These are phyloP conservation scores for Macheiramphus alcinus DNA, from an alignment of 2,113 vertebrate genomes.

Conservation along the genomic window DNA sequence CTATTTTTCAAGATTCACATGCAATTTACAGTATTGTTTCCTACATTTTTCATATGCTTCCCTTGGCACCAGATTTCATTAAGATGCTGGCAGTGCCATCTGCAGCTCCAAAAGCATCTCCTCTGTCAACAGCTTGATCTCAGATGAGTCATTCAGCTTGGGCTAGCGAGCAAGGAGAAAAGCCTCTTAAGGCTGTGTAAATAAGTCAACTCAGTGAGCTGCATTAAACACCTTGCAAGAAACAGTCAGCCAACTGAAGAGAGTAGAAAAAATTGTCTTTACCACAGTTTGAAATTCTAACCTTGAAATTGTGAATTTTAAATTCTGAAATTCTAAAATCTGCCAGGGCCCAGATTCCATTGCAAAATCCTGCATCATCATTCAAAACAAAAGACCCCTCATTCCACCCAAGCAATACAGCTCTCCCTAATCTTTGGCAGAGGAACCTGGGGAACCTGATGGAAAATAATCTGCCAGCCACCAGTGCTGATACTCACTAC, in stretches of 20 bases:
- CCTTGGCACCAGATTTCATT: slow-evolving; percentile 25
- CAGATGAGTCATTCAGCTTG: slow-evolving; percentile 26
- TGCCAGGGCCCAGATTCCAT: not conserved
- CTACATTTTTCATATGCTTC: slow-evolving; percentile 26
- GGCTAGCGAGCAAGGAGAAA: not conserved
- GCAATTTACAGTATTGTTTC: slow-evolving; percentile 11
- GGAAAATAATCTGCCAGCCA: not conserved
- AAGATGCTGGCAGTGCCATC: slow-evolving; percentile 45
- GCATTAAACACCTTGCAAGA: not conserved
- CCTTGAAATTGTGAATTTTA: not conserved
- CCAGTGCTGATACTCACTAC: not conserved
- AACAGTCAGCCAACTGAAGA: not conserved
- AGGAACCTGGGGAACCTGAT: not conserved
- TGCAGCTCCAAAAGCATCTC: slow-evolving; percentile 38
- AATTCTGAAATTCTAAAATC: not conserved
- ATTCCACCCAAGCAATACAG: not conserved
- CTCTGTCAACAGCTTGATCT: slow-evolving; percentile 50
- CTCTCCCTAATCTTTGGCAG: not conserved
- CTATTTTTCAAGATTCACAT: not conserved
- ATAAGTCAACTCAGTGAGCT: not conserved
- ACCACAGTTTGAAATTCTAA: not conserved
- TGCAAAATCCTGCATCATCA: not conserved
- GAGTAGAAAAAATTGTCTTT: not conserved
- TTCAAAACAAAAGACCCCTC: not conserved
- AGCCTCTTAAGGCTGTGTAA: not conserved